Conservation (phyloP, 2,113 vertebrate species). For the Phoenicopterus ruber region DNA sequence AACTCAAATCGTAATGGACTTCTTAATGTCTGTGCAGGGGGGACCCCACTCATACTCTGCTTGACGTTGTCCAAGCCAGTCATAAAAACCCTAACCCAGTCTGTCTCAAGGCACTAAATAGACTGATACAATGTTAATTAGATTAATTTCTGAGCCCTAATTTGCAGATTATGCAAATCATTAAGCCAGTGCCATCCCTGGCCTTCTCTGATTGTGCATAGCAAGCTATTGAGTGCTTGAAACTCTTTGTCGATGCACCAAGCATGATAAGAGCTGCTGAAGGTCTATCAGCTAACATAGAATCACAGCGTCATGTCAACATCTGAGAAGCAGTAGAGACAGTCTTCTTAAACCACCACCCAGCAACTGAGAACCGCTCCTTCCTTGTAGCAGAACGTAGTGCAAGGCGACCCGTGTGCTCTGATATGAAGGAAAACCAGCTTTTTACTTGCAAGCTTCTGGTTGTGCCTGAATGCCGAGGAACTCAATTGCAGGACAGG, state of each 20-base stretch:
- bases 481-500: neutral
- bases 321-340: neutral
- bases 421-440: neutral
- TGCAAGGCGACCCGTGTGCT: neutral
- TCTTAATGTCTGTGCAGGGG: neutral
- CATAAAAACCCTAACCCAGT: neutral
- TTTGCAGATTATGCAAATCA: neutral
- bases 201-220: neutral
- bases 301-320: too few species aligned
- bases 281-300: neutral
- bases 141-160: neutral
- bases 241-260: neutral
- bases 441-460: slow-evolving; percentile 18
- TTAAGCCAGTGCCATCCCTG: neutral
- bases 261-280: neutral
- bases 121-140: neutral
- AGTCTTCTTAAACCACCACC: neutral
- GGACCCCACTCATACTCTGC: neutral
- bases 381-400: neutral
- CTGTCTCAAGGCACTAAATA: neutral
- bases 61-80: neutral
- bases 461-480: slow-evolving; percentile 7
- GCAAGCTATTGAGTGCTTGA: neutral
- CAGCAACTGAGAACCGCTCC: neutral
- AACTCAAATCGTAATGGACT: neutral